Conservation (phyloP, 2,888 invertebrate species). For the Elaeidobius kamerunicus region DNA sequence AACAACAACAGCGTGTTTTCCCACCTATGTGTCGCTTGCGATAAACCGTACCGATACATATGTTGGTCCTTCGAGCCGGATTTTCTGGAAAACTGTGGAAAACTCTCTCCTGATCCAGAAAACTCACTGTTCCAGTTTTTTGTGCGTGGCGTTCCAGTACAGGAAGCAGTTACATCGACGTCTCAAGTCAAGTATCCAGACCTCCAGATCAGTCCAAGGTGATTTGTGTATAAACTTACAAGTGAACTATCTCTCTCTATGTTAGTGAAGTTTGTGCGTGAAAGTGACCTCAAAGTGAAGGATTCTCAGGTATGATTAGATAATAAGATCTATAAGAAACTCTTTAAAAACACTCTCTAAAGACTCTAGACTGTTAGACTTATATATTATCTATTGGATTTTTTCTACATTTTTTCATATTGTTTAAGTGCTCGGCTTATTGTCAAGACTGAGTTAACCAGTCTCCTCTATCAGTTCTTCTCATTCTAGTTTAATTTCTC, state of each 20-base stretch:
- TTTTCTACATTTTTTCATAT: neutral
- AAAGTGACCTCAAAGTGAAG: neutral
- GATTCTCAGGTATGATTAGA: neutral
- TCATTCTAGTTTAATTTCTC: too few species aligned
- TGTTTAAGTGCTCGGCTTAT: too few species aligned
- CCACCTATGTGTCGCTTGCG: too few species aligned
- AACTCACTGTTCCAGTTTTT: neutral
- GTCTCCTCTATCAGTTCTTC: too few species aligned
- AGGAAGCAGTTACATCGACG: neutral
- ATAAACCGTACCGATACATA: too few species aligned
- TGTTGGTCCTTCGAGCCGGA: conserved; percentile 5
- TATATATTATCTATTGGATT: neutral
- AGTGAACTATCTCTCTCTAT: too few species aligned
- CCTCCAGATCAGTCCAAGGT: too few species aligned
- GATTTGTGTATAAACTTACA: too few species aligned
- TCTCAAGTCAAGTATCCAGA: too few species aligned
- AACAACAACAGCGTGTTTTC: too few species aligned
- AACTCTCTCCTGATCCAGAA: neutral
- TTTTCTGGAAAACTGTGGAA: neutral
- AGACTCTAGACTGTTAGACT: neutral
- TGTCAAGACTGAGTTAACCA: too few species aligned
- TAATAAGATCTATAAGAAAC: neutral
- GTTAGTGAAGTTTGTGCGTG: neutral
- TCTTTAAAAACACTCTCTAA: neutral
- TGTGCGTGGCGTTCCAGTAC: neutral